Percentiles rank a stretch among this genome's conserved stretches.
Conservation (phyloP, 1,140 invertebrate genomes). For the Cephus cinctus region DNA sequence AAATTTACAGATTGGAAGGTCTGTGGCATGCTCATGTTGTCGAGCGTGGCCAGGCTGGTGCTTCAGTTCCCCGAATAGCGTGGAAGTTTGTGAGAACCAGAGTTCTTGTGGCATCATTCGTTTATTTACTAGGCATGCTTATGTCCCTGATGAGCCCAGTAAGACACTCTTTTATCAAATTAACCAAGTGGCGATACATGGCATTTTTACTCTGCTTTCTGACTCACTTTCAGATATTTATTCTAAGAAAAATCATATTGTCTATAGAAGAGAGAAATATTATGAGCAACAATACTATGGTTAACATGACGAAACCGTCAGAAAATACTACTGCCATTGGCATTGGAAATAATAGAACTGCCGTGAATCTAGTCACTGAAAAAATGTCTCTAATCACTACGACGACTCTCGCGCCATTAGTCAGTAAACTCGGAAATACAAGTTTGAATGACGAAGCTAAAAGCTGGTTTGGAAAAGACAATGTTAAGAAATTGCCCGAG, state of each 20-base stretch:
- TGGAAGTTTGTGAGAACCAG: constrained; percentile 34
- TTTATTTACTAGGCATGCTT: constrained; percentile 27
- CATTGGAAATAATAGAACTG: too few relatives aligned
- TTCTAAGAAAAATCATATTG: constrained; percentile 19
- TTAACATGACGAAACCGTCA: background rate
- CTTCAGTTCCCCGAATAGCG: constrained; percentile 27
- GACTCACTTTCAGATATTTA: constrained; percentile 18
- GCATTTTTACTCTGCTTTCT: too few relatives aligned
- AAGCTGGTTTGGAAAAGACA: background rate
- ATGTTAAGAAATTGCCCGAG: constrained; percentile 2
- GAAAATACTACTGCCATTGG: background rate
- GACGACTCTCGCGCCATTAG: background rate
- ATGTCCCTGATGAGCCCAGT: constrained; percentile 25
- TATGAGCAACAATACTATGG: background rate
- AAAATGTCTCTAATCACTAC: too few relatives aligned
- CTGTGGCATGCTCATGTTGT: constrained; percentile 29
- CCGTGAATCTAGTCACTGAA: too few relatives aligned
- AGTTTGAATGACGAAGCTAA: background rate
- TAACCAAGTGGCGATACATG: too few relatives aligned
- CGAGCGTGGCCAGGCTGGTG: constrained; percentile 25
- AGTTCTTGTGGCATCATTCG: constrained; percentile 24
- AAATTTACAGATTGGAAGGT: constrained; percentile 27
- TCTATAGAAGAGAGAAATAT: constrained; percentile 15
- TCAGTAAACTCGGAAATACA: background rate
- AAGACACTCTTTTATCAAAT: constrained; percentile 15